Evolutionary conservation across 2,113 vertebrate genomes (phyloP).

Genomic region (Ptyas mucosa): DNA sequence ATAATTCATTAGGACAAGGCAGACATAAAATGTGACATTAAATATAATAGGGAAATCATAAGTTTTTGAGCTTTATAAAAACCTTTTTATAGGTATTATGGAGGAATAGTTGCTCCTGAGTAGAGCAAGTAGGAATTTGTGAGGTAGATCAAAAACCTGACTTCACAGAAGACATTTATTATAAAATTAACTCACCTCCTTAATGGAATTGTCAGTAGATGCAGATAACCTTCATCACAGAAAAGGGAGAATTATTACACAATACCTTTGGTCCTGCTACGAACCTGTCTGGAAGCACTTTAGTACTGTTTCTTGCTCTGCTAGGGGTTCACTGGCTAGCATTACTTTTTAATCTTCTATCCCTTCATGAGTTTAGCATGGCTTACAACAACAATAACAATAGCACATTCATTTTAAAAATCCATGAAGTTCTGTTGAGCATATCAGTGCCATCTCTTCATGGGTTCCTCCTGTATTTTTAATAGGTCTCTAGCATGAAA

Average conservation of each 20-base stretch:
- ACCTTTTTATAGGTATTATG: background rate
- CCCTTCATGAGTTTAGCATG: background rate
- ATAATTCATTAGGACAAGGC: background rate
- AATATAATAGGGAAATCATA: background rate
- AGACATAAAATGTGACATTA: background rate
- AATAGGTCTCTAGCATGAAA: background rate
- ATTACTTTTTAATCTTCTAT: background rate
- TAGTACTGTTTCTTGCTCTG: background rate
- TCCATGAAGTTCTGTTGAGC: background rate
- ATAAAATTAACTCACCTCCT: background rate
- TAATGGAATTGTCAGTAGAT: background rate
- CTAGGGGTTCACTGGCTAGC: background rate
- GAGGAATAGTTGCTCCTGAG: background rate
- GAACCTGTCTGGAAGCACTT: background rate
- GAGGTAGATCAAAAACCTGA: background rate
- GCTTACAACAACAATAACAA: background rate
- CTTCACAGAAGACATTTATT: background rate
- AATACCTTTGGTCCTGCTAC: background rate
- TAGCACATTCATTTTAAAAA: background rate
- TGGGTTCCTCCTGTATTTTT: background rate
- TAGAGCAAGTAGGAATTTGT: background rate
- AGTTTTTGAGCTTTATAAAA: background rate
- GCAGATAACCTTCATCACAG: background rate
- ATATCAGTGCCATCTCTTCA: background rate
- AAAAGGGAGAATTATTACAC: background rate